Percentiles rank a stretch among this genome's conserved stretches.
phyloP scores from a whole-genome alignment of 1,140 invertebrate species.

The Cylas formicarius region DNA sequence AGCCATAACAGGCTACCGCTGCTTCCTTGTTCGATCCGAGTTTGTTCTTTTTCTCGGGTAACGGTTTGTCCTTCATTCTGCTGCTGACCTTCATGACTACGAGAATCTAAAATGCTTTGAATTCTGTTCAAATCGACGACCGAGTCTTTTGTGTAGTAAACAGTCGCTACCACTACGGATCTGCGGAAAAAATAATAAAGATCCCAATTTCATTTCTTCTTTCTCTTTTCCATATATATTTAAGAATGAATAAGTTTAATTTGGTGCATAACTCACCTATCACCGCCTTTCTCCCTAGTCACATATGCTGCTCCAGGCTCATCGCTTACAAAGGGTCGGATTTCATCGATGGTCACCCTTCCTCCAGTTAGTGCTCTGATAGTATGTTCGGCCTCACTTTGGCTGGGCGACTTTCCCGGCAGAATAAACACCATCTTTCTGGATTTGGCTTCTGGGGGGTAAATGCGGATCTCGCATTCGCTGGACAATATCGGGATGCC shows the following conservation, averaged over 20 bases:
- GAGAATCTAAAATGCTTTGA: conserved; percentile 38
- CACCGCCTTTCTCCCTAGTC: conserved; percentile 34
- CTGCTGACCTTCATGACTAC: conserved; percentile 15
- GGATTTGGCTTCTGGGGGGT: conserved; percentile 58
- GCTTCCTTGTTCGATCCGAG: conserved; percentile 23
- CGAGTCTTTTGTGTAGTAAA: conserved; percentile 57
- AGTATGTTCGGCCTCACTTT: conserved; percentile 60
- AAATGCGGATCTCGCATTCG: conserved; percentile 57
- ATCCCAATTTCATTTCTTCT: too few relatives aligned
- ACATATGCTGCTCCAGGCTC: conserved; percentile 45
- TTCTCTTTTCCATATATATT: too few relatives aligned
- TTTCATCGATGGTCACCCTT: conserved; percentile 63
- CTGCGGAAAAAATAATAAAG: conserved; percentile 43
- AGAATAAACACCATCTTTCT: conserved; percentile 72
- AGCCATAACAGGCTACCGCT: conserved; percentile 57
- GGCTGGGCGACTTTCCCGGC: conserved; percentile 63
- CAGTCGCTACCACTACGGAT: conserved; percentile 67
- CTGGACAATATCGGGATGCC: conserved; percentile 67
- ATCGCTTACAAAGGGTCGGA: conserved; percentile 57
- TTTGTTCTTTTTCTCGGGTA: conserved; percentile 18
- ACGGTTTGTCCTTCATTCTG: conserved; percentile 8
- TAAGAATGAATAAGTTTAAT: too few relatives aligned
- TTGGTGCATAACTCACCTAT: conserved; percentile 34
- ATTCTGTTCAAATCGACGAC: conserved; percentile 62
- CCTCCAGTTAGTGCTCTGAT: conserved; percentile 69